Base-by-base conservation (phyloP, 2,888 invertebrate genomes). In the Blomia tropicalis region DNA sequence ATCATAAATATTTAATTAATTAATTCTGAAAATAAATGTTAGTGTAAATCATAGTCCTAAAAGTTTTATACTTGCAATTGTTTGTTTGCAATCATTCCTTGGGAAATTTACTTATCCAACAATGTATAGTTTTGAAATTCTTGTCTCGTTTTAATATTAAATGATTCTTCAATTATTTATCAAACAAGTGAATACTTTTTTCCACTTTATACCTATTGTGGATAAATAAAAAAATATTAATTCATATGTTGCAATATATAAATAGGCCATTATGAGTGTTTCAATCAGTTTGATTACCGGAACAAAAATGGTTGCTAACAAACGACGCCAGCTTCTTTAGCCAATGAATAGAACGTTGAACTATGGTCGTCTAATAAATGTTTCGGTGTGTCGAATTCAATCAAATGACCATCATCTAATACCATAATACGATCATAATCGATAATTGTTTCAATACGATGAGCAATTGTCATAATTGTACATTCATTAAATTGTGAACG, bases 401-500 rank as follows among this genome's bases (percentile, higher is more conserved):
- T 79, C 22, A 88, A 80, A 68, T 79, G 77, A 2, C 88, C 88
- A 69, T 81, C 81, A 73, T 88, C 83, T 66, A 86, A 76, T 36
- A 88, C 87, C 75, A 88, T 82, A 53, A 88, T 85, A 72, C 85
- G 81, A 72, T 43, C 72, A 73, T 63, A 51, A 51, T 65, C 65
- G n/a, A 65, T 30, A 27, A 65, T 60, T 19, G 65, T 65, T n/a
- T 65, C 47, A 1, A 65, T 43, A 19, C 65, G 60, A 43, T 65
- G 65, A 29, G 65, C 65, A n/a, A 65, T 65, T 5, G 63, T 65
- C 4, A 74, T 68, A 5, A 75, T 85, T 3, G 91, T 91, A 75
- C 88, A 87, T 66, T 85, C 80, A 65, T 79, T 81, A 74, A 92
- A 92, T 74, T 91, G 87, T 30, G 82, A 80, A 27, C 86, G 81